phyloP scores from a whole-genome alignment of 2,113 vertebrate genomes.

The Athene cunicularia region DNA sequence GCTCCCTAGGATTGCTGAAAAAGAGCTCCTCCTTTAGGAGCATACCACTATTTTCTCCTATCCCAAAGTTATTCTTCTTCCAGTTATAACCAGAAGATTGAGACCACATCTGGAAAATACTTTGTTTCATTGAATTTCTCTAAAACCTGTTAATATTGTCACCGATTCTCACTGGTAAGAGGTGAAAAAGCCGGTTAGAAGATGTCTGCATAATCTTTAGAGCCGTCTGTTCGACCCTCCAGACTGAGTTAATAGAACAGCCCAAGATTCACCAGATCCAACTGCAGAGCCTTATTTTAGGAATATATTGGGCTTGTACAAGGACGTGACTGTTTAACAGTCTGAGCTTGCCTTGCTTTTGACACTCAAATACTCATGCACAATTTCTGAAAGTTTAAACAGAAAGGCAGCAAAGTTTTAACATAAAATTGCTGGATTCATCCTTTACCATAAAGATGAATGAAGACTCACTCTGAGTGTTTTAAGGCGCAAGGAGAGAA shows the following conservation, averaged over 20 bases:
- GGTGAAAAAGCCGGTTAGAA: neutral
- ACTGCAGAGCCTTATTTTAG: neutral
- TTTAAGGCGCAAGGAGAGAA: neutral
- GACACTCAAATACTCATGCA: neutral
- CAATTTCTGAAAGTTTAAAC: conserved; percentile 2
- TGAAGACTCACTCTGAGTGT: neutral
- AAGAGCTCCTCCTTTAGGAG: neutral
- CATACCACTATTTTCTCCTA: neutral
- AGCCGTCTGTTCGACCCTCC: neutral
- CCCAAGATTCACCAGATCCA: neutral
- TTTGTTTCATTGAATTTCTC: neutral
- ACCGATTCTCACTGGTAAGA: neutral
- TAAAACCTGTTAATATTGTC: neutral
- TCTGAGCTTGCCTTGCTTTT: neutral
- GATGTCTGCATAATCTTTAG: neutral
- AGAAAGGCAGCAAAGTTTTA: neutral
- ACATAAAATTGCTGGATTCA: neutral
- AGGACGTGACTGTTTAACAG: neutral
- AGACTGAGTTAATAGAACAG: neutral
- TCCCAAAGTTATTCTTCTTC: neutral
- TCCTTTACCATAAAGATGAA: conserved; percentile 36
- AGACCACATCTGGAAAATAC: neutral
- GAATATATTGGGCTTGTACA: neutral
- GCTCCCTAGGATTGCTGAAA: neutral
- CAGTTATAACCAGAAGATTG: neutral